phyloP scores from a whole-genome alignment of 2,113 vertebrate species.

The Caracal caracal region DNA sequence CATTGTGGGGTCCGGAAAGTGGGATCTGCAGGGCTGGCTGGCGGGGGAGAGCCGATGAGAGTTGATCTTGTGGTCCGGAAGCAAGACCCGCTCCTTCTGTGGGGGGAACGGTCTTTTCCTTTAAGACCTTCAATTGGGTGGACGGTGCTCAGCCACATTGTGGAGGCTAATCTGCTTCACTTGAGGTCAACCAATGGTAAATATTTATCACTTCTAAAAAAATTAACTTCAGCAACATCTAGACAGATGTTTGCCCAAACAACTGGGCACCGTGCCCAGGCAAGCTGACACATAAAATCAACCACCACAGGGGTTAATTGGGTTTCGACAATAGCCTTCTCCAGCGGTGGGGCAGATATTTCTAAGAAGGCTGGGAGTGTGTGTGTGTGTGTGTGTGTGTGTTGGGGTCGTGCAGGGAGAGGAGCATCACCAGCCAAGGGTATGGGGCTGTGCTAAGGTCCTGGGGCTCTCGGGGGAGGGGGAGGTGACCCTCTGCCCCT shows the following conservation, averaged over 20 bases:
- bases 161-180: not conserved
- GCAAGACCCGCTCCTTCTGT: not conserved
- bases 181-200: too few relatives aligned
- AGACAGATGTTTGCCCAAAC: not conserved
- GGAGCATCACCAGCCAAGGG: not conserved
- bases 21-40: fast-evolving
- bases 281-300: fast-evolving
- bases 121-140: not conserved
- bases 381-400: not conserved
- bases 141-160: not conserved
- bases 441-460: fast-evolving
- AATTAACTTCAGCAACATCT: not conserved
- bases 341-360: too few relatives aligned
- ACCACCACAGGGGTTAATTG: fast-evolving
- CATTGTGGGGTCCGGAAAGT: not conserved
- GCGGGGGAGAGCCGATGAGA: not conserved
- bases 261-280: not conserved
- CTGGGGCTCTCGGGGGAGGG: not conserved
- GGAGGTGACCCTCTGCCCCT: fast-evolving
- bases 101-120: fast-evolving
- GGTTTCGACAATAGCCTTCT: too few relatives aligned
- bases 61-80: not conserved
- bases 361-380: not conserved
- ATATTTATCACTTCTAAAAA: not conserved
- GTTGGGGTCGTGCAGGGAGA: fast-evolving